These are phyloP conservation scores for Pleuronectes platessa DNA, from an alignment of 2,113 vertebrate genomes.

Conservation along the genomic window DNA sequence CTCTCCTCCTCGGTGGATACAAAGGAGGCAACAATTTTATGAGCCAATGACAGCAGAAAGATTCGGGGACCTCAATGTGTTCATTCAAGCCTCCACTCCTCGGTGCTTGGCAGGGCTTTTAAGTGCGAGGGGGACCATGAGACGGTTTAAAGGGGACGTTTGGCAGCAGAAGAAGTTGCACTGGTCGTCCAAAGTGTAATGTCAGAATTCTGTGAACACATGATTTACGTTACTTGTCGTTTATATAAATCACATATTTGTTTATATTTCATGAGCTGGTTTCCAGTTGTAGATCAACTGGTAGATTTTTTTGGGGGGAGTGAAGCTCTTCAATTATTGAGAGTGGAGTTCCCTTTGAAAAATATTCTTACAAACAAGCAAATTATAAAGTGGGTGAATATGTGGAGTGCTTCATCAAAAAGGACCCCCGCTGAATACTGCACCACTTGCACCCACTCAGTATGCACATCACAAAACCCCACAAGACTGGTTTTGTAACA, in stretches of 20 bases:
- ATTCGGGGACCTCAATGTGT: slow-evolving; percentile 77
- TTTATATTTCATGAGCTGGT: not conserved
- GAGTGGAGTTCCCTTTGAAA: not conserved
- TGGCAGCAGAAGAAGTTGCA: slow-evolving; percentile 19
- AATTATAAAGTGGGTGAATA: slow-evolving; percentile 8
- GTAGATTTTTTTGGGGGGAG: not conserved
- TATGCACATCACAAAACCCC: slow-evolving; percentile 51
- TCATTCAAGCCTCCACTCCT: slow-evolving; percentile 73
- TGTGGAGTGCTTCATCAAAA: slow-evolving; percentile 2
- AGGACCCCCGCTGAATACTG: slow-evolving; percentile 27
- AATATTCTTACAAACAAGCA: not conserved
- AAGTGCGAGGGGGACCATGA: slow-evolving; percentile 48
- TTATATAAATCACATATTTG: not conserved
- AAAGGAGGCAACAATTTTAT: slow-evolving; percentile 80
- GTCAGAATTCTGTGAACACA: slow-evolving; percentile 7
- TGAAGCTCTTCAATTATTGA: not conserved
- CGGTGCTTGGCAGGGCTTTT: slow-evolving; percentile 71
- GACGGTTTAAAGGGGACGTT: slow-evolving; percentile 54
- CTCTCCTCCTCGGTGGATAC: slow-evolving; percentile 55
- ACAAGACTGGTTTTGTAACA: slow-evolving; percentile 36
- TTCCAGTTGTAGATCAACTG: not conserved
- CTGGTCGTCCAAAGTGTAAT: not conserved
- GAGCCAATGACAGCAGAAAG: slow-evolving; percentile 80
- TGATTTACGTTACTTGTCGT: not conserved
- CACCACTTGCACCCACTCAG: slow-evolving; percentile 44